Evolutionary conservation across 2,888 invertebrate genomes (phyloP).

Genomic region (Noctua comes): DNA sequence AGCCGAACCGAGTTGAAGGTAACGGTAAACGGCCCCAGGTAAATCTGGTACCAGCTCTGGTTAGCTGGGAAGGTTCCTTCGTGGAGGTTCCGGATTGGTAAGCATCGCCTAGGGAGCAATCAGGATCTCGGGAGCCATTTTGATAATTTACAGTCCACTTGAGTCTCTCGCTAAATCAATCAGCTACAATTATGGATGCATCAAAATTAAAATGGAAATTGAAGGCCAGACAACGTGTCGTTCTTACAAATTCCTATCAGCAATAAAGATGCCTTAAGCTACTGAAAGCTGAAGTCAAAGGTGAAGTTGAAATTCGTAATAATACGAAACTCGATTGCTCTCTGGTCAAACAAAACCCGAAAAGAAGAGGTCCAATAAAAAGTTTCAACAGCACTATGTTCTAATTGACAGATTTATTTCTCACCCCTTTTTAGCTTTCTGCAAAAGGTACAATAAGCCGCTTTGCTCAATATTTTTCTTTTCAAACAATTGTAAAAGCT

Average conservation of each 20-base stretch:
- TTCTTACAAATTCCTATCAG: not conserved
- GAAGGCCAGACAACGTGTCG: not conserved
- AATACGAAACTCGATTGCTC: not conserved
- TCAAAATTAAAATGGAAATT: not conserved
- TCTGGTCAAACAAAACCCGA: not conserved
- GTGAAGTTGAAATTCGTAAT: not conserved
- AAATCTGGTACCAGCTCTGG: too few species aligned
- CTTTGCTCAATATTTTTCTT: conserved; percentile 39
- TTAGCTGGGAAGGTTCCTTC: too few species aligned
- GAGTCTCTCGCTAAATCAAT: too few species aligned
- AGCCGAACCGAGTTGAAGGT: too few species aligned
- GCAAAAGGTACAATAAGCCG: conserved; percentile 25
- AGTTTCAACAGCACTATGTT: conserved; percentile 9
- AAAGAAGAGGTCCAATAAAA: not conserved
- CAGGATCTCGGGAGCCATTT: too few species aligned
- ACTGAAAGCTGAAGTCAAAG: not conserved
- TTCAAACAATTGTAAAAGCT: conserved; percentile 45
- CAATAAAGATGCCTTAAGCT: not conserved
- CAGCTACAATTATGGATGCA: not conserved
- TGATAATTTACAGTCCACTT: too few species aligned
- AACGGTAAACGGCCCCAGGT: too few species aligned
- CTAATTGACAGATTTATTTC: conserved; percentile 12
- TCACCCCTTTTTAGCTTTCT: not conserved
- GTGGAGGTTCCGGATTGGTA: too few species aligned
- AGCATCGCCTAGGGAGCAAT: too few species aligned